Conservation (phyloP, 2,888 invertebrate species). For the Hesperia comma region DNA sequence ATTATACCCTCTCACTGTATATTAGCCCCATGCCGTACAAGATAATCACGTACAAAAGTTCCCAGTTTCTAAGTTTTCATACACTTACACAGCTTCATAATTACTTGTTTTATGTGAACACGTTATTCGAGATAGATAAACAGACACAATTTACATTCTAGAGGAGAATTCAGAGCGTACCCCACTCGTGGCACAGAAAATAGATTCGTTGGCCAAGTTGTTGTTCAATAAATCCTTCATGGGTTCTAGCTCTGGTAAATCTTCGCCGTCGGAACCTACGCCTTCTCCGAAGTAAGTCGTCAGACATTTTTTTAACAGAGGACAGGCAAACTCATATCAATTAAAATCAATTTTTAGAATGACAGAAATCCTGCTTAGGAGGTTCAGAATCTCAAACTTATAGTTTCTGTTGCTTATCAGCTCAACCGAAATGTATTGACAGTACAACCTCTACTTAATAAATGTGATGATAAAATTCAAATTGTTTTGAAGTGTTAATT, state of each 20-base stretch:
- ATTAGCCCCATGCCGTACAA: not conserved
- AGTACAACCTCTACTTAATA: too few relatives aligned
- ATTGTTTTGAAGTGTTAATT: too few relatives aligned
- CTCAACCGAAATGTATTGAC: too few relatives aligned
- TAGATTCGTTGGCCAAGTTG: conserved; percentile 90
- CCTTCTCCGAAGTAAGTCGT: conserved; percentile 69
- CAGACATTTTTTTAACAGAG: not conserved
- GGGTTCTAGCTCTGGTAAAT: conserved; percentile 73
- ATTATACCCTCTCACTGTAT: not conserved
- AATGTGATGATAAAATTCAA: not conserved
- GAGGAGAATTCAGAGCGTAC: conserved; percentile 84
- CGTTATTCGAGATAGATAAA: conserved; percentile 21
- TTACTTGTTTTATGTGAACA: conserved; percentile 16
- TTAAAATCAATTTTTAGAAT: too few relatives aligned
- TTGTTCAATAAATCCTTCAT: conserved; percentile 87
- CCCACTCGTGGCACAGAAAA: conserved; percentile 88
- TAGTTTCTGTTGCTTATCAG: too few relatives aligned
- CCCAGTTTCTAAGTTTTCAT: conserved; percentile 8
- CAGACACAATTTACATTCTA: conserved; percentile 42
- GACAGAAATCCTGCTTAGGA: too few relatives aligned
- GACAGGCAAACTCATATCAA: not conserved
- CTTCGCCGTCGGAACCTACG: conserved; percentile 72
- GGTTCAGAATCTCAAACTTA: too few relatives aligned
- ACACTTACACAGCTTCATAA: conserved; percentile 22
- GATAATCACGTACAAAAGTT: not conserved